Conservation (phyloP, 2,113 vertebrate genomes). For the Telmatochromis sp. region DNA sequence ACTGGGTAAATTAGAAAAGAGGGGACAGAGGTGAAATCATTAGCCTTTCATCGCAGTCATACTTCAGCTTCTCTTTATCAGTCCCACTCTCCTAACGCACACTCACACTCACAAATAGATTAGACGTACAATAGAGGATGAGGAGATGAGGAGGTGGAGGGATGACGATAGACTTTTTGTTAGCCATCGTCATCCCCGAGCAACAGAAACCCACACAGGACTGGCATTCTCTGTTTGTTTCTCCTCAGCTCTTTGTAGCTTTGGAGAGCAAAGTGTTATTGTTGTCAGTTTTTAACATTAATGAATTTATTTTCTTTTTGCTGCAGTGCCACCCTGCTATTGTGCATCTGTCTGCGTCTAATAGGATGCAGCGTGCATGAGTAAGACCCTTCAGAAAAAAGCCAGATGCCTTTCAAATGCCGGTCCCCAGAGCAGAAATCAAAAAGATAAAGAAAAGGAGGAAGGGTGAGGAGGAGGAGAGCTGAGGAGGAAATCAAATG, state of each 20-base stretch:
- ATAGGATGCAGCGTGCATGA: slow-evolving; percentile 5
- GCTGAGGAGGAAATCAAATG: not conserved
- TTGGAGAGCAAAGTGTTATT: slow-evolving; percentile 7
- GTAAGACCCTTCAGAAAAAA: slow-evolving; percentile 9
- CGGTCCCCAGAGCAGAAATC: slow-evolving; percentile 40
- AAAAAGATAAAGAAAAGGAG: not conserved
- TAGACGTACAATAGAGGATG: slow-evolving; percentile 1
- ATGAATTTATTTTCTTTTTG: not conserved
- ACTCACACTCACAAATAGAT: not conserved
- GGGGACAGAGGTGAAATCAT: not conserved
- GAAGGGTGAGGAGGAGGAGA: not conserved
- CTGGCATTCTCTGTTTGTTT: slow-evolving; percentile 29
- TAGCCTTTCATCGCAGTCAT: not conserved
- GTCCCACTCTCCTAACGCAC: not conserved
- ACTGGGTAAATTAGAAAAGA: not conserved
- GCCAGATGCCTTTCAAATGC: slow-evolving; percentile 45
- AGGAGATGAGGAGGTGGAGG: slow-evolving; percentile 31
- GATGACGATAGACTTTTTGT: slow-evolving; percentile 27
- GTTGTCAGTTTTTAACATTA: not conserved
- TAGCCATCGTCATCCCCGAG: slow-evolving; percentile 16
- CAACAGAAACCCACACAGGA: slow-evolving; percentile 42
- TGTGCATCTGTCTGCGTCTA: slow-evolving; percentile 25
- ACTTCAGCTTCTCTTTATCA: not conserved
- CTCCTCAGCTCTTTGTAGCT: not conserved
- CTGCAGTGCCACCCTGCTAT: not conserved